phyloP scores from a whole-genome alignment of 1,140 invertebrate species.

The Drosophila obscura region DNA sequence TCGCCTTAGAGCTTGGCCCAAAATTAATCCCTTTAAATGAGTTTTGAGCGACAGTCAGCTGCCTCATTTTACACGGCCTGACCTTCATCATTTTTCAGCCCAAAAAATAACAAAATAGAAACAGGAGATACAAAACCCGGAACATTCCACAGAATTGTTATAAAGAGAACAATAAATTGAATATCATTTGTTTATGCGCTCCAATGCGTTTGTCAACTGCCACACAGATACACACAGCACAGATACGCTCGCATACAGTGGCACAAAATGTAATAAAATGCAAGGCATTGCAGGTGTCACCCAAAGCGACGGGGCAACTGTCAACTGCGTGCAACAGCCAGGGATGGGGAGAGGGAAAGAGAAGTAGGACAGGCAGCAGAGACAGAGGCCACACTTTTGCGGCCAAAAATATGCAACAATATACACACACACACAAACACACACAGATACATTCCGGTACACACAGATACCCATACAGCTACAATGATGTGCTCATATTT shows the following conservation, averaged over 20 bases:
- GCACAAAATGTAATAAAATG: conserved; percentile 78
- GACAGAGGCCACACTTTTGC: conserved; percentile 69
- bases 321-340: conserved; percentile 35
- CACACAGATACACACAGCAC: conserved; percentile 51
- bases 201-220: conserved; percentile 72
- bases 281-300: conserved; percentile 76
- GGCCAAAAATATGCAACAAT: conserved; percentile 70
- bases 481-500: conserved; percentile 63
- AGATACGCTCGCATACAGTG: conserved; percentile 22
- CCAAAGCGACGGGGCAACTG: conserved; percentile 62
- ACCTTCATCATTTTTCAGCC: conserved; percentile 43
- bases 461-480: conserved; percentile 8
- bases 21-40: conserved; percentile 75
- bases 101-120: conserved; percentile 37
- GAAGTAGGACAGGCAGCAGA: conserved; percentile 29
- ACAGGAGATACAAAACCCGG: conserved; percentile 10
- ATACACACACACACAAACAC: conserved; percentile 15
- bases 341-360: not conserved
- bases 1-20: conserved; percentile 58
- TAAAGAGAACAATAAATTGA: conserved; percentile 74
- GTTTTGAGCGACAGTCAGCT: conserved; percentile 58
- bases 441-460: conserved; percentile 14
- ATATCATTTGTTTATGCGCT: conserved; percentile 79
- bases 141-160: conserved; percentile 40
- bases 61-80: conserved; percentile 51